phyloP scores from a whole-genome alignment of 2,888 invertebrate genomes.

The Himalopsyche tibetana region DNA sequence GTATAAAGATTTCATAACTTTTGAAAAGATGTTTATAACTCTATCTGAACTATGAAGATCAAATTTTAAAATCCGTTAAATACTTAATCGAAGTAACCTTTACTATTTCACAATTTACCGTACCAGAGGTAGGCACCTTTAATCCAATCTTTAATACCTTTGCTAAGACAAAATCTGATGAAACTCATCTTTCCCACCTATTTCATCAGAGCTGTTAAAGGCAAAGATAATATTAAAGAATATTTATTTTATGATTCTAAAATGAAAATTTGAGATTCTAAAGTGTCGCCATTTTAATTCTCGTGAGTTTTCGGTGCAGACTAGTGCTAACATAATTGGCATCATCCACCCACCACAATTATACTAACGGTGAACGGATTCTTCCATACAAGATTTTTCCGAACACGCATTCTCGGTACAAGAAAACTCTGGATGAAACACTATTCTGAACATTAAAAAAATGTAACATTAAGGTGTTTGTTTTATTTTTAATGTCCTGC shows the following conservation, averaged over 20 bases:
- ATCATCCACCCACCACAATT: too few species aligned
- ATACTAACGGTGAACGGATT: too few species aligned
- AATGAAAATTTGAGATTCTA: too few species aligned
- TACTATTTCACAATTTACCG: background rate
- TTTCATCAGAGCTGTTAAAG: background rate
- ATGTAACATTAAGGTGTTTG: too few species aligned
- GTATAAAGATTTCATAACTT: background rate
- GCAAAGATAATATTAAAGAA: background rate
- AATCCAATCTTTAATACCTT: background rate
- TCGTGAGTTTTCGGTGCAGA: too few species aligned
- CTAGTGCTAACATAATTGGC: too few species aligned
- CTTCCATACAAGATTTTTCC: too few species aligned
- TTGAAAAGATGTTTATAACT: background rate
- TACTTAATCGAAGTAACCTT: conserved; percentile 19
- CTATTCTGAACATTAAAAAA: too few species aligned
- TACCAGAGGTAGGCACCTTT: background rate
- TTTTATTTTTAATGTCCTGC: too few species aligned
- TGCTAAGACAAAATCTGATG: conserved; percentile 10
- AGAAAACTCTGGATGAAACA: too few species aligned
- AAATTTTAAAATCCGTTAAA: background rate
- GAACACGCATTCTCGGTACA: too few species aligned
- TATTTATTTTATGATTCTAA: background rate
- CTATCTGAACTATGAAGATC: conserved; percentile 1
- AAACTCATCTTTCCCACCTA: conserved; percentile 1
- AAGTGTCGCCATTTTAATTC: too few species aligned